phyloP scores from a whole-genome alignment of 2,797 vertebrate species.

The Amazonetta brasiliensis region DNA sequence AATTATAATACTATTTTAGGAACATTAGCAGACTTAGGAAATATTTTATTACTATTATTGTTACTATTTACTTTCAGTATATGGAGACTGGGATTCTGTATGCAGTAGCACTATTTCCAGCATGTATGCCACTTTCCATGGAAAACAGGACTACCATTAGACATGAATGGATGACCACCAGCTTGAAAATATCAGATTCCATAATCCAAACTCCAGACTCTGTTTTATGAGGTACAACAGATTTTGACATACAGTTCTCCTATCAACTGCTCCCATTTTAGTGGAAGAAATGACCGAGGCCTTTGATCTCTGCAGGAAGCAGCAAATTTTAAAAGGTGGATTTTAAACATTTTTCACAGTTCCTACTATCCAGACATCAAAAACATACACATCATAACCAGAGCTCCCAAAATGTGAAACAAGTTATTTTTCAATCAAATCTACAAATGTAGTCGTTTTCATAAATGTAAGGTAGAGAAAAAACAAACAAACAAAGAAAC shows the following conservation, averaged over 20 bases:
- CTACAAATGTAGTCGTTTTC: not conserved
- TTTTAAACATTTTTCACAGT: not conserved
- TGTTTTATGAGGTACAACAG: accelerated
- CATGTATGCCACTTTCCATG: not conserved
- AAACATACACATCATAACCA: not conserved
- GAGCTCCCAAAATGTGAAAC: not conserved
- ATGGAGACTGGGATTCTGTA: not conserved
- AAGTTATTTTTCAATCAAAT: not conserved
- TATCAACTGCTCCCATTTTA: not conserved
- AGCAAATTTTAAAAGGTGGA: not conserved
- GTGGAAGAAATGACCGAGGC: not conserved
- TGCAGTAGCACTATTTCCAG: not conserved
- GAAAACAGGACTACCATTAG: not conserved
- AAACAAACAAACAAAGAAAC: not conserved
- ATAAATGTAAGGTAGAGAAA: not conserved
- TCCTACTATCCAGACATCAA: not conserved
- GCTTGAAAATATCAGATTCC: not conserved
- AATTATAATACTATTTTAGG: slow-evolving; percentile 1
- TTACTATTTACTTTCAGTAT: not conserved
- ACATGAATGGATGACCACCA: not conserved
- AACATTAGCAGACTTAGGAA: not conserved
- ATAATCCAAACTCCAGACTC: not conserved
- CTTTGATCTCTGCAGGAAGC: not conserved
- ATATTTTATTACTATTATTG: not conserved
- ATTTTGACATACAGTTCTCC: not conserved